Conservation (phyloP, 1,140 invertebrate genomes). For the Drosophila pachea region DNA sequence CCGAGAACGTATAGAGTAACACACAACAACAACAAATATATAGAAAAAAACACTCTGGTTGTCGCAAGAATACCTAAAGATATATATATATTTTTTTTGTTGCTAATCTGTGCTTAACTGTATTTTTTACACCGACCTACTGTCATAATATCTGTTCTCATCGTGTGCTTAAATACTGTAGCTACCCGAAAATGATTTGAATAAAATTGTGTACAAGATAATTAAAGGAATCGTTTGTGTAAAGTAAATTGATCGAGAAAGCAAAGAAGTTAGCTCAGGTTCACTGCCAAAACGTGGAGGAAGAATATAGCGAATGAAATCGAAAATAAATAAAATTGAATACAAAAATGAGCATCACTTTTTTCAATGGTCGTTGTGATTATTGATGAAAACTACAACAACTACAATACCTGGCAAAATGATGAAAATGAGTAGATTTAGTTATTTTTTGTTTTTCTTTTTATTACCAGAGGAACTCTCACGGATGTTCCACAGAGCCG, state of each 20-base stretch:
- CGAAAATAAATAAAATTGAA: constrained; percentile 25
- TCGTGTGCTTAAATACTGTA: constrained; percentile 46
- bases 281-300: constrained; percentile 78
- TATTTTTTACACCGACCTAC: constrained; percentile 30
- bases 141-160: constrained; percentile 26
- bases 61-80: constrained; percentile 42
- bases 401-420: constrained; percentile 1
- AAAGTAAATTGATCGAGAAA: constrained; percentile 60
- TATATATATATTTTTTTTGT: constrained; percentile 13
- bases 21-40: background rate
- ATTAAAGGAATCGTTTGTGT: constrained; percentile 48
- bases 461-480: constrained; percentile 17
- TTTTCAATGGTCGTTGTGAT: too few relatives aligned
- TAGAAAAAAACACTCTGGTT: constrained; percentile 54
- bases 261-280: constrained; percentile 77
- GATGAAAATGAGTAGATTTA: constrained; percentile 19
- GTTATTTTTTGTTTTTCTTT: constrained; percentile 12
- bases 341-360: constrained; percentile 7
- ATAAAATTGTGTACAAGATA: constrained; percentile 41
- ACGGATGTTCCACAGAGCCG: constrained; percentile 23
- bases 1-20: constrained; percentile 5
- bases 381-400: constrained; percentile 4
- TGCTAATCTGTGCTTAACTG: constrained; percentile 47
- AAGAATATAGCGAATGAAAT: constrained; percentile 53
- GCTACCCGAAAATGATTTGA: constrained; percentile 30